These are phyloP conservation scores for Arvicanthis niloticus DNA, from an alignment of 2,113 vertebrate genomes.

Conservation along the genomic window DNA sequence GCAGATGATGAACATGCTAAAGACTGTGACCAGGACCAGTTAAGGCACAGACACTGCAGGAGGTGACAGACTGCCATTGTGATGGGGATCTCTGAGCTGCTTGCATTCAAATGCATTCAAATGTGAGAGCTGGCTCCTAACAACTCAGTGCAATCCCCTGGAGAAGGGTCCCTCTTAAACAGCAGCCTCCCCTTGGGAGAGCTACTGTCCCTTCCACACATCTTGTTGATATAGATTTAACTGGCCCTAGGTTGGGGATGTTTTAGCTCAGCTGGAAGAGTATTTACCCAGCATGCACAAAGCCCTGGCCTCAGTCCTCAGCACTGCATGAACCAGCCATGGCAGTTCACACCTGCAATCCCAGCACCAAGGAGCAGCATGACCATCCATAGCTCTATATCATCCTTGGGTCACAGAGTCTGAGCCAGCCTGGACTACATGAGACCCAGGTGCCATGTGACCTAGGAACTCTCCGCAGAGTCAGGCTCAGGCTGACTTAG, in stretches of 20 bases:
- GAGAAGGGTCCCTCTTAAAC: neutral
- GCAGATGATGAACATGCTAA: slow-evolving; percentile 96
- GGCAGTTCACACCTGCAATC: neutral
- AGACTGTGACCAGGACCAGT: slow-evolving; percentile 88
- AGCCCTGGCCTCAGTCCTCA: neutral
- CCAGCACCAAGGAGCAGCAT: neutral
- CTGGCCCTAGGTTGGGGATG: fast-evolving
- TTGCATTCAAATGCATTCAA: neutral
- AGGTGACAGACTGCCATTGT: fast-evolving
- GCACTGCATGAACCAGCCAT: neutral
- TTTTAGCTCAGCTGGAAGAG: neutral
- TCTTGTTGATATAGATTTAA: neutral
- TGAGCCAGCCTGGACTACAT: neutral
- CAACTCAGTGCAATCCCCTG: neutral
- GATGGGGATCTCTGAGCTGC: no score
- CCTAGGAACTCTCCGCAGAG: neutral
- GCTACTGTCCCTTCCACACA: neutral
- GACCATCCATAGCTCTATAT: neutral
- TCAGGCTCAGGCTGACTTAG: neutral
- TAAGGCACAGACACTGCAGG: slow-evolving; percentile 87
- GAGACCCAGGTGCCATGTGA: neutral
- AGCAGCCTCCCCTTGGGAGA: neutral
- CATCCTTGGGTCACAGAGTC: neutral
- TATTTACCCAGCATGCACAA: neutral
- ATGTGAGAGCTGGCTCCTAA: neutral